Percentiles rank a stretch among this genome's conserved stretches.
These are phyloP conservation scores for Tapirus terrestris DNA, from an alignment of 2,113 vertebrate genomes.

Conservation along the genomic window DNA sequence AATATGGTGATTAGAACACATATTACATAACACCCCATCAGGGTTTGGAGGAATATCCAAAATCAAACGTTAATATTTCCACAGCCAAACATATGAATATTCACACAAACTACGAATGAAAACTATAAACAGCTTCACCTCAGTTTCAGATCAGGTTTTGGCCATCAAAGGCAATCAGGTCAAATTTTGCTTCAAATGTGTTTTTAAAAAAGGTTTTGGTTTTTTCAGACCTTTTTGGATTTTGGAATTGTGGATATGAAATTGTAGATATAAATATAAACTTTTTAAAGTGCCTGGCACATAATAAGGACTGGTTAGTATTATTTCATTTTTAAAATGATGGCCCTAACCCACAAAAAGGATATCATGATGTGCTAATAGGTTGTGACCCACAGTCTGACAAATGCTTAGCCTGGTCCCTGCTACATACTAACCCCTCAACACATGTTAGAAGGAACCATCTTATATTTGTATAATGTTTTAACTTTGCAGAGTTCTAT, in stretches of 20 bases:
- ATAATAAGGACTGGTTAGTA: not conserved
- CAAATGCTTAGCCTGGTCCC: not conserved
- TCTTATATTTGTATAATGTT: not conserved
- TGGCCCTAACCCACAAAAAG: not conserved
- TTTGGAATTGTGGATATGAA: not conserved
- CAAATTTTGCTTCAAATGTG: not conserved
- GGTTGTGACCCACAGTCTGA: not conserved
- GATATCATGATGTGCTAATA: not conserved
- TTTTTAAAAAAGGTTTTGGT: not conserved
- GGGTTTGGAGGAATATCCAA: not conserved
- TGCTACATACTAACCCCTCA: not conserved
- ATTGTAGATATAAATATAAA: not conserved
- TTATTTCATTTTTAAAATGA: not conserved
- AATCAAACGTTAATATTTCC: slow-evolving; percentile 22
- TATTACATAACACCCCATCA: not conserved
- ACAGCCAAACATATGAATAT: not conserved
- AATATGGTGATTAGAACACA: not conserved
- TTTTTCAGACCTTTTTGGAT: not conserved
- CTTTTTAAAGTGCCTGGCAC: not conserved
- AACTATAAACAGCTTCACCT: not conserved
- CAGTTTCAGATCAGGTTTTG: not conserved
- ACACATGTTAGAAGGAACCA: not conserved
- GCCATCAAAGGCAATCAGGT: not conserved
- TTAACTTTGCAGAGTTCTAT: slow-evolving; percentile 37
- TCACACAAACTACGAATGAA: not conserved